Percentiles rank a stretch among this genome's conserved stretches.
Conservation (phyloP, 1,140 invertebrate species). For the Brachionus manjavacas region DNA sequence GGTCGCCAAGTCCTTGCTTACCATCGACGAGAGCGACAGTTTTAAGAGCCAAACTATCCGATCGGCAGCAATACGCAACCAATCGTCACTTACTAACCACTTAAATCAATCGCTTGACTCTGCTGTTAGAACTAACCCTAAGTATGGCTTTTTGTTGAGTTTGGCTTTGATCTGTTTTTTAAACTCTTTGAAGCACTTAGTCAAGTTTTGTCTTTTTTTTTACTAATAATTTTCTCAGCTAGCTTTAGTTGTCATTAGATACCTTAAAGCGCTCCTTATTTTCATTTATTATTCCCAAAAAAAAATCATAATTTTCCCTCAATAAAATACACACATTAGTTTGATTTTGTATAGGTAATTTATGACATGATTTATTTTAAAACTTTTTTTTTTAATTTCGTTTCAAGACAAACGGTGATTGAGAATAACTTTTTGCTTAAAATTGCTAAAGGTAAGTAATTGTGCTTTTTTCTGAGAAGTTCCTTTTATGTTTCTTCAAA, state of each 20-base stretch:
- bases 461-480: too few relatives aligned
- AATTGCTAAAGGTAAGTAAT: neutral
- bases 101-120: constrained; percentile 26
- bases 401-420: neutral
- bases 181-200: neutral
- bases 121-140: neutral
- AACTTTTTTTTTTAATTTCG: neutral
- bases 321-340: neutral
- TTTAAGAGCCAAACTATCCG: neutral
- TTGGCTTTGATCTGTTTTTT: neutral
- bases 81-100: neutral
- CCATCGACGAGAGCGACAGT: neutral
- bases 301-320: neutral
- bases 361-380: neutral
- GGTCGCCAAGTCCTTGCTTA: neutral
- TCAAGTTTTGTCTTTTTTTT: neutral
- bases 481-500: too few relatives aligned
- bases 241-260: neutral
- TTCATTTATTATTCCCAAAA: neutral
- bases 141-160: neutral
- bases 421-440: neutral
- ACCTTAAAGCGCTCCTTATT: neutral
- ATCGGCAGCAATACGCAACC: neutral
- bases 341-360: neutral
- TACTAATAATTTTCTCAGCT: neutral